Base-by-base conservation (phyloP, 2,888 invertebrate species). In the Amphipoea lucens region DNA sequence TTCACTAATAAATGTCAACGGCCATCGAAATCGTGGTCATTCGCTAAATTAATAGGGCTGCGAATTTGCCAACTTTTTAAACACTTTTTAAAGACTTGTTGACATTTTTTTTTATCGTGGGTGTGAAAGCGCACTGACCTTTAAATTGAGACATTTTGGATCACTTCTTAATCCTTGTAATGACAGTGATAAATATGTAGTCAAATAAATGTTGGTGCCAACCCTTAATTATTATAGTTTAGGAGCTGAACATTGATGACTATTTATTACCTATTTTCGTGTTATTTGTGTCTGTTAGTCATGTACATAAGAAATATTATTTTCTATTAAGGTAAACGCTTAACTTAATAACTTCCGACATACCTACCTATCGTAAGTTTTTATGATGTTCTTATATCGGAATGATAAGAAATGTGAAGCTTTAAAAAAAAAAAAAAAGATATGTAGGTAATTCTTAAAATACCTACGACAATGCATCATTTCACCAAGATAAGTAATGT, bases 81-180 rank as follows among this genome's bases (percentile, higher is more conserved):
- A 89, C 63, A 70, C 73, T 78, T 78, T 87, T 84, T 87, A 80
- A 85, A 87, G 79, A 83, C 82, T 74, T 81, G 79, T 76, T 83
- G 82, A 84, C 76, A 68, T 81, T 82, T 79, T 82, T 57, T 85
- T 74, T 73, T 17, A 76, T 36, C 71, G 89, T 88, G 85, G 81
- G 88, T 74, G 85, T 78, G 23, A 72, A 84, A 86, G 88, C 82
- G 76, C 87, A 87, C 82, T 89, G 88, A 82, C 89, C 88, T 87
- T 89, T 84, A 80, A 84, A 83, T 48, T 79, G 85, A 86, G 82
- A 81, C 71, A 87, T 88, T 90, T 82, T 76, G 79, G 82, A 87
- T 89, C 82, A 89, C 69, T 78, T 80, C 84, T 87, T 88, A 90
- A 91, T 92, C 88, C 89, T 76, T 79, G 74, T 82, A 89, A 88